Evolutionary conservation across 2,113 vertebrate genomes (phyloP).

Genomic region (Montifringilla adamsi): DNA sequence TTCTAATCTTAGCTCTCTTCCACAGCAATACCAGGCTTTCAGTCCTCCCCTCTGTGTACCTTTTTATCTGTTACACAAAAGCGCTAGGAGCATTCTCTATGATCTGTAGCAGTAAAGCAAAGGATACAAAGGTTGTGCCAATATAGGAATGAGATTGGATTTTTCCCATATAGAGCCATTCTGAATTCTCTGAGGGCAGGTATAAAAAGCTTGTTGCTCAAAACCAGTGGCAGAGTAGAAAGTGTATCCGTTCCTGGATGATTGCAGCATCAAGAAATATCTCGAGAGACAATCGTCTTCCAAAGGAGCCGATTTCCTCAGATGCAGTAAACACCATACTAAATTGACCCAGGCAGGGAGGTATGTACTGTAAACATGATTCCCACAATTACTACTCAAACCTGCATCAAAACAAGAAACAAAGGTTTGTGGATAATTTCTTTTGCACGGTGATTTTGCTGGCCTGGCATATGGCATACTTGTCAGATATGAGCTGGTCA

Average conservation of each 20-base stretch:
- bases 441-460: neutral
- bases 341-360: neutral
- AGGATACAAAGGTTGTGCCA: neutral
- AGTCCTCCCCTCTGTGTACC: neutral
- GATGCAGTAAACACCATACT: neutral
- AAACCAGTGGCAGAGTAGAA: neutral
- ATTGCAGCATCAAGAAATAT: neutral
- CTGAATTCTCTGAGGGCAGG: neutral
- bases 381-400: neutral
- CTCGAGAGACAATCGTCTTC: neutral
- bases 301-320: neutral
- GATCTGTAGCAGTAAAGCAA: neutral
- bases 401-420: neutral
- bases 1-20: conserved; percentile 14
- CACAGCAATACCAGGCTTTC: neutral
- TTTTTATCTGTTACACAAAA: conserved; percentile 15
- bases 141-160: neutral
- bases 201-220: conserved; percentile 1
- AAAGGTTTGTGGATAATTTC: neutral
- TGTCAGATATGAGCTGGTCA: neutral
- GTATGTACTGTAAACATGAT: neutral
- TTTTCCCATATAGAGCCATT: neutral
- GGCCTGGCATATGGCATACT: neutral
- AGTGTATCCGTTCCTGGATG: neutral
- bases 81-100: neutral